These are phyloP conservation scores for Anguilla marmorata DNA, from an alignment of 2,797 vertebrate species.

Conservation along the genomic window DNA sequence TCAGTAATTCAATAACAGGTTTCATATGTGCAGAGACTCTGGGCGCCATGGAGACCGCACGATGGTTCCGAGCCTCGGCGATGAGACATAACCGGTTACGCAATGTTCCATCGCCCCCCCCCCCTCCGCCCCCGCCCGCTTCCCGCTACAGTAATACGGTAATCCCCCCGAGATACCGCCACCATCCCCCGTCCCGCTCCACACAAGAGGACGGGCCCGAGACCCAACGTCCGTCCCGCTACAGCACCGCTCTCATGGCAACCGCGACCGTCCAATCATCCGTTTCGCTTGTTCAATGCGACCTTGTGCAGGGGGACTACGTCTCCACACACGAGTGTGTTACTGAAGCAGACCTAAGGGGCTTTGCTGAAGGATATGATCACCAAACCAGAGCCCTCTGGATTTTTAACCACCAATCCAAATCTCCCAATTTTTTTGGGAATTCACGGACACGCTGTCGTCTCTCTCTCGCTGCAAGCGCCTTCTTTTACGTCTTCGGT, in stretches of 20 bases:
- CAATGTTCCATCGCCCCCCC: not conserved
- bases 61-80: not conserved
- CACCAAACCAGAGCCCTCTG: not conserved
- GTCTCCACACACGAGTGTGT: not conserved
- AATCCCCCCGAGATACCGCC: not conserved
- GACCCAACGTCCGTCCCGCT: too few relatives aligned
- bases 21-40: not conserved
- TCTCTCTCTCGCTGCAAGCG: too few relatives aligned
- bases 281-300: too few relatives aligned
- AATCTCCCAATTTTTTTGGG: not conserved
- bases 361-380: not conserved
- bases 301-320: not conserved
- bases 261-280: too few relatives aligned
- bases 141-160: not conserved
- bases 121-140: too few relatives aligned
- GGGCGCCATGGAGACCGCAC: not conserved
- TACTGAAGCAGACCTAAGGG: not conserved
- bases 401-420: not conserved
- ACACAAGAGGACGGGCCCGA: not conserved
- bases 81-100: not conserved
- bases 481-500: too few relatives aligned
- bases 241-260: too few relatives aligned
- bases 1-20: not conserved
- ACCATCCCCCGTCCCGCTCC: not conserved
- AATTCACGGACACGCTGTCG: not conserved